Base-by-base conservation (phyloP, 2,797 vertebrate species). In the Falco biarmicus region DNA sequence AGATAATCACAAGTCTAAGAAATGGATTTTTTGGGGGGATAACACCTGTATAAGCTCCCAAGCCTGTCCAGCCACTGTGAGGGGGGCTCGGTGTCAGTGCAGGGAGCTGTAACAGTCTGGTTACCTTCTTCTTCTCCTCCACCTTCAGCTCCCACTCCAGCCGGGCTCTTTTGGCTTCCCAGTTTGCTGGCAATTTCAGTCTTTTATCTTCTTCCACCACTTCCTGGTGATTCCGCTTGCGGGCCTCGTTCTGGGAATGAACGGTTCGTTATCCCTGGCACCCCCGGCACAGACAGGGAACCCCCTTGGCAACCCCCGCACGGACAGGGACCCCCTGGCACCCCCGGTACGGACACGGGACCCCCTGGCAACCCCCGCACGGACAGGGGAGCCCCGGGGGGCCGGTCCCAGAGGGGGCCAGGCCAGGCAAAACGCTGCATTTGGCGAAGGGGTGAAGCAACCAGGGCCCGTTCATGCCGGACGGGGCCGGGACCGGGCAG, bases 161-260 rank as follows among this genome's bases (percentile, higher is more conserved):
- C 25, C 99, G 98, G 21, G 99, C 98, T 93, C 99, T 99, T 94
- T 99, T 99, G 8, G 99, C 99, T 96, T 99, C 99, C 99, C 99
- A 99, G 96, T 99, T 99, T 0, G 99, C 32, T 3, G 99, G 99
- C 12, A 99, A 92, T 34, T 99, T 99, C n/a, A 99, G 97, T 28
- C 99, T 98, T 91, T 99, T 99, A 93, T 99, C 99, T 97, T 99
- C 99, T 94, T 99, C 99, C 85, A 99, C 98, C 78, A 99, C 99
- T 93, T 99, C 99, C 45, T 99, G 99, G 85, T 99, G 99, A 92
- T 99, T 99, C 71, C 99, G 98, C 48, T 99, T 99, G 59, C 99
- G 99, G 8, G 99, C 99, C 98, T 99, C 99, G 53, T 99, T 99
- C 99, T 99, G 92, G 76, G 17, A 25, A 34, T 3, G 15, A 1